Base-by-base conservation (phyloP, 1,140 invertebrate species). In the Listronotus oregonensis region DNA sequence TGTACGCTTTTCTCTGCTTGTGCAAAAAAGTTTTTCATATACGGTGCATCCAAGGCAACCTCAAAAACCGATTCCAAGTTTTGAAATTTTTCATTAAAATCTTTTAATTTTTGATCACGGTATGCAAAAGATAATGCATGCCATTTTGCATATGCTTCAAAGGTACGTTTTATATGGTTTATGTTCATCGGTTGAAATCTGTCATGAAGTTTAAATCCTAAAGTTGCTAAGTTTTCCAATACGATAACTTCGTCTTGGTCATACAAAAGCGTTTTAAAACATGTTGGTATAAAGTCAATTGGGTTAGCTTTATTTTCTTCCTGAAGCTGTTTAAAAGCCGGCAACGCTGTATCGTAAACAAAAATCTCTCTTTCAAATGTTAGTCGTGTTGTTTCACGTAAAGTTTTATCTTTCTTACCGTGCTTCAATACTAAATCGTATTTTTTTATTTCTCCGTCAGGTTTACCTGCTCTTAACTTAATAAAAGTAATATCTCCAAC, bases 401-500 rank as follows among this genome's bases (percentile, higher is more conserved):
- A 17, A 15, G 51, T 52, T 15, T 64, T 54, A 12, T 32, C 37
- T 55, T 50, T 32, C 40, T 67, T 72, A 4, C 64, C 64, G 8
- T 50, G 49, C 59, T 72, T 72, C 15, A 70, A 32, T 0, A 72
- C 65, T 3, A 72, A 18, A 61, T 69, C 21, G 32, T 58, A 59
- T 2, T 40, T 11, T 59, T 66, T 55, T 11, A 9, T 12, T 6
- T 39, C 34, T 9, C 37, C 43, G 17, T 56, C 15, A 5, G 18
- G 7, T 31, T 61, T 61, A n/a, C 17, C 27, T 2, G 42, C n/a
- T 11, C 6, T 54, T 0, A 70, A 46, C 7, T 56, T 58, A 5
- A 68, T n/a, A 21, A 70, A 72, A 12, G 31, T 39, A 11, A 72
- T 55, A 39, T 70, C 62, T 6, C 70, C 70, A 15, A 72, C 39